Evolutionary conservation across 1,140 invertebrate genomes (phyloP).

Genomic region (Drosophila seguyi): DNA sequence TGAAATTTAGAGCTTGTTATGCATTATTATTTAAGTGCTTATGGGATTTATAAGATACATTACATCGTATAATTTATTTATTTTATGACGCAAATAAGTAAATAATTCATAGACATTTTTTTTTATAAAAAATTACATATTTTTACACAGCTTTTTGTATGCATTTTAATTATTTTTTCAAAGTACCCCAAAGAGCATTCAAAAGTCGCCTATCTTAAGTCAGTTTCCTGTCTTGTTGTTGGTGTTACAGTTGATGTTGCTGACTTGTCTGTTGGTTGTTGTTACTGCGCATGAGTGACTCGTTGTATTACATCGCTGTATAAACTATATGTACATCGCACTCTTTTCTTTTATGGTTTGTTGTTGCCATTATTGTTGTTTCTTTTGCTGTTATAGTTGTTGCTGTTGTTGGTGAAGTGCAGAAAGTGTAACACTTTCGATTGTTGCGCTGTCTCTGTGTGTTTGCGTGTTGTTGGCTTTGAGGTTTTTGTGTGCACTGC

Average conservation of each 20-base stretch:
- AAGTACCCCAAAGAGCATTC: neutral
- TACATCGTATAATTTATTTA: too few species aligned
- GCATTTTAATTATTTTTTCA: constrained; percentile 1
- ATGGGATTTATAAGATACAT: too few species aligned
- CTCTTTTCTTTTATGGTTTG: constrained; percentile 75
- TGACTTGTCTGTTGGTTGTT: constrained; percentile 26
- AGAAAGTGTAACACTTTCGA: constrained; percentile 84
- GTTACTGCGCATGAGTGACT: constrained; percentile 41
- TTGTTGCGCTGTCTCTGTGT: constrained; percentile 68
- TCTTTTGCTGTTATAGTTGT: constrained; percentile 42
- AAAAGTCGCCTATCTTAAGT: neutral
- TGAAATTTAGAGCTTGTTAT: too few species aligned
- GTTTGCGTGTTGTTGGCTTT: constrained; percentile 47
- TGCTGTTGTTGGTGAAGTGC: constrained; percentile 74
- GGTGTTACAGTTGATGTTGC: constrained; percentile 34
- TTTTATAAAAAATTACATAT: too few species aligned
- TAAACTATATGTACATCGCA: constrained; percentile 56
- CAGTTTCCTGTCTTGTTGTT: constrained; percentile 8
- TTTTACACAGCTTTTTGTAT: neutral
- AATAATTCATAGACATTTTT: too few species aligned
- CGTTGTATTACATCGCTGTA: constrained; percentile 68
- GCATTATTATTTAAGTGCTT: too few species aligned
- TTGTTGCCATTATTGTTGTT: constrained; percentile 62
- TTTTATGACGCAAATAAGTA: too few species aligned
- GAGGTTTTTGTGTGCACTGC: constrained; percentile 62